Base-by-base conservation (phyloP, 1,140 invertebrate genomes). In the Drosophila pandora region DNA sequence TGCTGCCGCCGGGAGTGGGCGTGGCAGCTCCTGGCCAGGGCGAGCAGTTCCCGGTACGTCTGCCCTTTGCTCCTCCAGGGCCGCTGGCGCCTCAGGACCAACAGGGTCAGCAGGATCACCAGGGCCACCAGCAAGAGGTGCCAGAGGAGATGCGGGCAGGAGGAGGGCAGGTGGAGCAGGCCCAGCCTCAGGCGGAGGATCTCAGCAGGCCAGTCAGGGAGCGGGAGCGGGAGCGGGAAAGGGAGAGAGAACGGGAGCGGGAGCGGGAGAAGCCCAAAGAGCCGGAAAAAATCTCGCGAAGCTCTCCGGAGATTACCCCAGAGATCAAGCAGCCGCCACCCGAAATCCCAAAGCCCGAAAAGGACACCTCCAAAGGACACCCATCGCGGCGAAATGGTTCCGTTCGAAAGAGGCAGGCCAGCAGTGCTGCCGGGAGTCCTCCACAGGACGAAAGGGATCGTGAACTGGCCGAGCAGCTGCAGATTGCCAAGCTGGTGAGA, bases 1-100 rank as follows among this genome's bases (percentile, higher is more conserved):
- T 91, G 9, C 12, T 91, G 79, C 97, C 97, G 92, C 87, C 90
- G 0, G 84, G 75, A 2, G 73, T 76, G 13, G 53, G 57, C 0
- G 61, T 55, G 3, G 55, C 30, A 54, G 25, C 7, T 8, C 47
- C 32, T 8, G 1, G 61, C 10, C 64, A 78, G 45, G 12, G 47
- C 6, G 71, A 83, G 6, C 76, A 62, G 34, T 77, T 79, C 17
- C 76, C 80, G 5, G 67, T 89, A 8, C 84, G 83, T 0, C 49
- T 89, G n/a, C 88, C 75, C 7, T 84, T 75, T 48, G 73, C 64
- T n/a, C 71, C 76, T 4, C 53, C 59, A 12, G 52, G 62, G 2
- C 79, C 77, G 0, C 45, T 63, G 4, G 8, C 43, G 1, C 13
- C 47, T 12, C 61, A 71, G 32, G 56, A 68, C 21, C 71, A 45